Evolutionary conservation across 2,888 invertebrate genomes (phyloP), one percentile per base, ranked within the genome.

Genomic region (Sarcophaga rosellei): DNA sequence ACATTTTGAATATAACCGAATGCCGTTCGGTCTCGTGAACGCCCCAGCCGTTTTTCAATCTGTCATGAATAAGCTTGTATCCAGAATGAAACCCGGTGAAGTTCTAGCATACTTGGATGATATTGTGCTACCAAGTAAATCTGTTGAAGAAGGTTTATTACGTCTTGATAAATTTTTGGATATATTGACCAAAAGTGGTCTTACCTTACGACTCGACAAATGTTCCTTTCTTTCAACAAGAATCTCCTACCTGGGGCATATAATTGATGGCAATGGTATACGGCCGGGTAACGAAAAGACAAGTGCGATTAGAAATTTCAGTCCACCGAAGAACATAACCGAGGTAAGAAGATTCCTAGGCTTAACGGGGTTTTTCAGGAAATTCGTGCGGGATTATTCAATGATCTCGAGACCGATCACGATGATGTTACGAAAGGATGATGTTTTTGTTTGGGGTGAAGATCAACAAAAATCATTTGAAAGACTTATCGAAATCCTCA

Each of bases 211-310:
- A 69, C 76, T 72, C n/a, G 79, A 70, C 21, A 81, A 76, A 62
- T 81, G 45, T 21, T 35, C 6, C 21, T 81, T 81, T 45, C 57
- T 81, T 21, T 23, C 61, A 12, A 75, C 59, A 12, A 73, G 80
- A 70, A 87, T 88, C 45, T 61, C 65, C 11, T 61, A 77, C 21
- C 35, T 88, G 44, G 78, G 86, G 6, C 86, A 88, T 59, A 69
- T n/a, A n/a, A n/a, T 87, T 4, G 57, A 75, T 66, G 63, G 68
- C 53, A 76, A 84, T 21, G 85, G 84, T 21, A 84, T 87, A n/a
- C 63, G 17, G 20, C 72, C 59, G 3, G 59, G 72, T 11, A 63
- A 45, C 6, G 44, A n/a, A 1, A 74, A 74, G 35, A 65, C 35
- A 35, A 65, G 65, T 17, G 65, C 65, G n/a, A 63, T 45, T 20